A percentile compares a stretch with the other conserved stretches of the same genome.
phyloP scores from a whole-genome alignment of 2,888 invertebrate species.

The Parnassius orleans region DNA sequence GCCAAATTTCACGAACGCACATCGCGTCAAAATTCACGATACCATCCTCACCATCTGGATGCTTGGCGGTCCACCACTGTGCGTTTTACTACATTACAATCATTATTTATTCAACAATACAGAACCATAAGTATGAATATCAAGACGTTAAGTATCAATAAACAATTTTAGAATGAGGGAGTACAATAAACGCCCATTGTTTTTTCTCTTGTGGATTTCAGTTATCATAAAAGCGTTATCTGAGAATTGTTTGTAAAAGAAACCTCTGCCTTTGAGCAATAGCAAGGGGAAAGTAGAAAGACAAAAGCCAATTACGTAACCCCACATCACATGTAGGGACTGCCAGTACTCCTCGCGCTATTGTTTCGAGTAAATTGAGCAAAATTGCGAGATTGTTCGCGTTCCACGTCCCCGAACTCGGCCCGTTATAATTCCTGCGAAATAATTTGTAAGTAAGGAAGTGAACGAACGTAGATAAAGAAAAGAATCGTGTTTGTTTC shows the following conservation, averaged over 20 bases:
- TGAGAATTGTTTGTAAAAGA: slow-evolving; percentile 13
- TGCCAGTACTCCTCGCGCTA: slow-evolving; percentile 7
- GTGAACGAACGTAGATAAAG: background rate
- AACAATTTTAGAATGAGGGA: too few species aligned
- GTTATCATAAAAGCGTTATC: slow-evolving; percentile 15
- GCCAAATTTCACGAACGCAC: too few species aligned
- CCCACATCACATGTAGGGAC: slow-evolving; percentile 20
- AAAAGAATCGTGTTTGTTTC: background rate
- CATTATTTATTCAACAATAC: too few species aligned
- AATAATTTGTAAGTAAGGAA: background rate
- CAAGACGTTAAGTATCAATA: too few species aligned
- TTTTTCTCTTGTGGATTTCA: slow-evolving; percentile 1
- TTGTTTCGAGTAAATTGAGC: slow-evolving; percentile 22
- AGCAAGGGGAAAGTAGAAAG: slow-evolving; percentile 10
- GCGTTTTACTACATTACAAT: too few species aligned
- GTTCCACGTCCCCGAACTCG: slow-evolving; percentile 10
- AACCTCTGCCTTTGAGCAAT: slow-evolving; percentile 2
- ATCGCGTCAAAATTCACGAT: too few species aligned
- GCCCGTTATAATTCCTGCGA: slow-evolving; percentile 3
- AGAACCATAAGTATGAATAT: too few species aligned
- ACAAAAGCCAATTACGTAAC: slow-evolving; percentile 22
- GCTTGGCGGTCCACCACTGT: too few species aligned
- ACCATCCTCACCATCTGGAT: too few species aligned
- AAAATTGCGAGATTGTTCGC: slow-evolving; percentile 16
- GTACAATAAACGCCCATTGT: background rate